These are phyloP conservation scores for Sminthopsis crassicaudata DNA, from an alignment of 2,113 vertebrate genomes.

Conservation along the genomic window DNA sequence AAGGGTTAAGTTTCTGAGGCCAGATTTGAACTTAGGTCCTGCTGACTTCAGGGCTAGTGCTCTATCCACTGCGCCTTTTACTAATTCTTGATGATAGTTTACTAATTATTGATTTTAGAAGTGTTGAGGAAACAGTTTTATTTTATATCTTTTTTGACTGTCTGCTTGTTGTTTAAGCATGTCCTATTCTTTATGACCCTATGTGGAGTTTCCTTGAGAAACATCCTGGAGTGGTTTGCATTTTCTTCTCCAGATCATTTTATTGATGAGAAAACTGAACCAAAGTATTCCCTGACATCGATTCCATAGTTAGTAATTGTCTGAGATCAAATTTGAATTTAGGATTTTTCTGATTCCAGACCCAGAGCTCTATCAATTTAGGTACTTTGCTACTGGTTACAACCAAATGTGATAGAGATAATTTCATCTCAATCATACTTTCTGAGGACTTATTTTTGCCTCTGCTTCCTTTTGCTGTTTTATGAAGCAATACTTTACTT, in stretches of 20 bases:
- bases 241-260: not conserved
- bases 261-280: not conserved
- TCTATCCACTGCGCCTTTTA: no score
- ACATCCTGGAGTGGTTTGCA: not conserved
- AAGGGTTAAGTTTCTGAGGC: no score
- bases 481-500: not conserved
- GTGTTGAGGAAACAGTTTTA: not conserved
- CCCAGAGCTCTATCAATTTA: not conserved
- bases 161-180: not conserved
- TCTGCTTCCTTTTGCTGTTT: not conserved
- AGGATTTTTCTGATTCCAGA: not conserved
- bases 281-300: not conserved
- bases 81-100: no score
- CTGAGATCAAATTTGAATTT: not conserved
- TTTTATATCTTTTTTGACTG: not conserved
- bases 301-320: not conserved
- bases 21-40: no score
- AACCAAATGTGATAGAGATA: not conserved
- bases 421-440: not conserved
- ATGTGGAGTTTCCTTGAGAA: not conserved
- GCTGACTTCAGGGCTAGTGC: no score
- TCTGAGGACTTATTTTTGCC: not conserved
- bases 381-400: not conserved
- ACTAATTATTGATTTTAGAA: no score
- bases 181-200: not conserved